Conservation (phyloP, 92 coral and sea anemone genomes). For the Palythoa caribaeorum region DNA sequence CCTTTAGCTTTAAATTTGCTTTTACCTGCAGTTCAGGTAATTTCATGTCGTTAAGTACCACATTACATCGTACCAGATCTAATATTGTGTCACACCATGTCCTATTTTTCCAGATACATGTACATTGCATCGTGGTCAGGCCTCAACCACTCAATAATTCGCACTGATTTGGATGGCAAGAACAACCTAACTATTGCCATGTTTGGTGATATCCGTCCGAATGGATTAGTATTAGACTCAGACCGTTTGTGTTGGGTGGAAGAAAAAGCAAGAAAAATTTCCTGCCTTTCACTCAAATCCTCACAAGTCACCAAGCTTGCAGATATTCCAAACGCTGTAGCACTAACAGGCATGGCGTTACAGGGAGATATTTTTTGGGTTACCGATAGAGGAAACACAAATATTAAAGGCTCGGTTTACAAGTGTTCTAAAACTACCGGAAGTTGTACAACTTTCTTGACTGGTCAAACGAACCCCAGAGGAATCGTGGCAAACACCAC, state of each 20-base stretch:
- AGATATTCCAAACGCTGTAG: constrained; percentile 5
- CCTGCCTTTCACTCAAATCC: constrained; percentile 15
- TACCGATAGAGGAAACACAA: constrained; percentile 16
- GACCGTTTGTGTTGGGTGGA: constrained; percentile 27
- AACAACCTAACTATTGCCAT: neutral
- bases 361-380: constrained; percentile 21
- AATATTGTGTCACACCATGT: too few species aligned
- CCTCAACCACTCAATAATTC: constrained; percentile 17
- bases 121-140: constrained; percentile 26
- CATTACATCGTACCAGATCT: too few species aligned
- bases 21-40: too few species aligned
- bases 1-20: neutral
- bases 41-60: neutral
- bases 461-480: neutral
- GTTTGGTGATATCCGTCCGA: neutral
- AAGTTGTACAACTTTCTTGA: constrained; percentile 1
- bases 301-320: constrained; percentile 1
- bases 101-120: neutral
- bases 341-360: constrained; percentile 1
- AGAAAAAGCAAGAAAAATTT: neutral
- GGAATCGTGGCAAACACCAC: constrained; percentile 39
- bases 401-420: constrained; percentile 8
- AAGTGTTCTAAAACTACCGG: constrained; percentile 13
- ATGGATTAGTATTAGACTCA: neutral
- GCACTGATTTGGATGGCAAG: constrained; percentile 33